phyloP scores from a whole-genome alignment of 1,140 invertebrate genomes.

The Polyergus mexicanus region DNA sequence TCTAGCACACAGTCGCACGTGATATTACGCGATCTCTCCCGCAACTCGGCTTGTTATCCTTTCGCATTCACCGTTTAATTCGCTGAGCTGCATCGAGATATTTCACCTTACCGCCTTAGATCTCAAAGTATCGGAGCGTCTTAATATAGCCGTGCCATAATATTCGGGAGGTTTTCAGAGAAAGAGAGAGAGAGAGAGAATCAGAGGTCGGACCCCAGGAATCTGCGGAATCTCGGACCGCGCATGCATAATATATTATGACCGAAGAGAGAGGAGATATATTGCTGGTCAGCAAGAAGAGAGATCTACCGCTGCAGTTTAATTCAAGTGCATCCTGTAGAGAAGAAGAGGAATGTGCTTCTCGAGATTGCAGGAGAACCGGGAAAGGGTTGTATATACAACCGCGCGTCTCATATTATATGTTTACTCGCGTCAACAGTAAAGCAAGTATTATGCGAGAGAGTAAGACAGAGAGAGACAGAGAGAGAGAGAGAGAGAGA shows the following conservation, averaged over 20 bases:
- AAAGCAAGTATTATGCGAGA: background rate
- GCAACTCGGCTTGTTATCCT: background rate
- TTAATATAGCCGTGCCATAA: too few relatives aligned
- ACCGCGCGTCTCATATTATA: constrained; percentile 33
- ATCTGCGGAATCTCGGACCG: too few relatives aligned
- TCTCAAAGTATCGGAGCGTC: background rate
- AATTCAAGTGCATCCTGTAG: constrained; percentile 30
- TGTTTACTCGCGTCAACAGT: constrained; percentile 47
- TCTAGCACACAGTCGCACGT: background rate
- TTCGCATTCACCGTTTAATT: constrained; percentile 4
- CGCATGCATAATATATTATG: too few relatives aligned
- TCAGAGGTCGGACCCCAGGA: too few relatives aligned
- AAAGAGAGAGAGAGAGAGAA: too few relatives aligned
- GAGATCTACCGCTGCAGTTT: constrained; percentile 23
- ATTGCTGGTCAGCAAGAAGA: too few relatives aligned
- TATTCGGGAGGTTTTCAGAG: too few relatives aligned
- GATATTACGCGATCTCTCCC: constrained; percentile 12
- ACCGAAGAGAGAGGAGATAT: too few relatives aligned
- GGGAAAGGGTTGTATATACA: background rate
- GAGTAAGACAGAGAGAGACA: background rate
- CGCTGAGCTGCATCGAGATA: constrained; percentile 6
- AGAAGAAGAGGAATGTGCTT: background rate
- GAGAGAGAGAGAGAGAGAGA: background rate
- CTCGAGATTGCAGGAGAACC: background rate
- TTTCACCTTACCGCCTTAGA: background rate